A percentile compares a stretch with the other conserved stretches of the same genome.
Evolutionary conservation across 2,113 vertebrate genomes (phyloP).

Genomic region (Oryctolagus cuniculus): mOryCun1.1 NC_091433.1:7591001-7591500

Average conservation of each 20-base stretch:
- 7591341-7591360: background rate
- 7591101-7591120: background rate
- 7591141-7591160: background rate
- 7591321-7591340: background rate
- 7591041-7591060: background rate
- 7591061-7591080: background rate
- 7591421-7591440: background rate
- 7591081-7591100: background rate
- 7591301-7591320: background rate
- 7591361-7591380: background rate
- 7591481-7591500: background rate
- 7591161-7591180: background rate
- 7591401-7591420: background rate
- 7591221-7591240: background rate
- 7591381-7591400: background rate
- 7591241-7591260: background rate
- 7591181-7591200: background rate
- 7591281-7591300: background rate
- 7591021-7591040: background rate
- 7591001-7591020: background rate
- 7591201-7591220: background rate
- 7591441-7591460: background rate
- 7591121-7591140: background rate
- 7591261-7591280: background rate
- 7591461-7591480: background rate